Base-by-base conservation (phyloP, 2,888 invertebrate species). In the Cataglyphis albicans region DNA sequence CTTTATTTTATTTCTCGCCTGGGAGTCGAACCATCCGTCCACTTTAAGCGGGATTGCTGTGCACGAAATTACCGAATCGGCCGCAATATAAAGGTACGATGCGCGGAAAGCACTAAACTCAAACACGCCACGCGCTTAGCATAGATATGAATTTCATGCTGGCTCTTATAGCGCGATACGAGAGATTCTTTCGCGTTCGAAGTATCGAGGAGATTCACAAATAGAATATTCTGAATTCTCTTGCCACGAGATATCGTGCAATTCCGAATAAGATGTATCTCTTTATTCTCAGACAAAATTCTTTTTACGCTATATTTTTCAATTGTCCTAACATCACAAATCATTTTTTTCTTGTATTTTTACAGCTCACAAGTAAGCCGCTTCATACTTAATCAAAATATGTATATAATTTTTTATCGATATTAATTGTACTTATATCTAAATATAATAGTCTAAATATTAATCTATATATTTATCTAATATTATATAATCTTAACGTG, bases 71-170 rank as follows among this genome's bases (percentile, higher is more conserved):
- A 80, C 85, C 86, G 85, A 88, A 86, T 85, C 84, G 82, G 65
- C 82, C 83, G 83, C 85, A 86, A 88, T 88, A 88, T 88, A 89
- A 89, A 84, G 88, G 81, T 86, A 89, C 84, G 85, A 89, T 83
- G 83, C 85, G 82, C 48, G 7, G 87, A 82, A 87, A 72, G 82
- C 86, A 84, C 87, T 86, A 90, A 91, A 90, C 84, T 84, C 85
- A 85, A 91, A 87, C 86, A 85, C 74, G 82, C 68, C 81, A 82
- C 89, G 87, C 90, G 91, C 88, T 92, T 92, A 91, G 91, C 92
- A 91, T 92, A 90, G 90, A 92, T 92, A 92, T 92, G 92, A 92
- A 92, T 92, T 92, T 91, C 90, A 90, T 90, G 86, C 88, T 80
- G 87, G 83, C 87, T 83, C 83, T 61, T 84, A 74, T 68, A 52